phyloP scores from a whole-genome alignment of 2,888 invertebrate species.

The Tolmerus cingulatus region DNA sequence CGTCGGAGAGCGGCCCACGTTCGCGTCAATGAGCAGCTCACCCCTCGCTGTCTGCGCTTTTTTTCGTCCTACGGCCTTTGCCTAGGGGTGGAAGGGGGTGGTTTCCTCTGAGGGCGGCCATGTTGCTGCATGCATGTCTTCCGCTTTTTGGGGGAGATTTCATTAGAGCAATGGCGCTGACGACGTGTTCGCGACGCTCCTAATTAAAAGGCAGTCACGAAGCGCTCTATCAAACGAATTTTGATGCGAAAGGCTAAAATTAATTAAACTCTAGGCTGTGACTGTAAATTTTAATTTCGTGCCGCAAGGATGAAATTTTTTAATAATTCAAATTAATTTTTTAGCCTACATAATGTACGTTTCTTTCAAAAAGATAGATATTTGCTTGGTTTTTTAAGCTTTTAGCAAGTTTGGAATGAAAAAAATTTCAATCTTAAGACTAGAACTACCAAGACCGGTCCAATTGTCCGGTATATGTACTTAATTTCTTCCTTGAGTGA shows the following conservation, averaged over 20 bases:
- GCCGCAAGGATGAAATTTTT: no score
- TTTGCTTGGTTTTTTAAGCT: no score
- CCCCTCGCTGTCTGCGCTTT: not conserved
- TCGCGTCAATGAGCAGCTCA: not conserved
- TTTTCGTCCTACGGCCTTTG: not conserved
- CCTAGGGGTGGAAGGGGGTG: not conserved
- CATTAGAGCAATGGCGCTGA: not conserved
- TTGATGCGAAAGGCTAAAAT: not conserved
- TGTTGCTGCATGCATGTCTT: not conserved
- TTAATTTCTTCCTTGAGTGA: no score
- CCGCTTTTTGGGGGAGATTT: not conserved
- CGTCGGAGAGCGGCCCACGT: not conserved
- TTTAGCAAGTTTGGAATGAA: no score
- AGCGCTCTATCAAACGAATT: not conserved
- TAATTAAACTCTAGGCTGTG: not conserved
- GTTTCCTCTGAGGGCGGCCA: not conserved
- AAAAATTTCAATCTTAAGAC: no score
- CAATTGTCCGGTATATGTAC: no score
- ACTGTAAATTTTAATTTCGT: not conserved
- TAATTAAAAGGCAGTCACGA: not conserved
- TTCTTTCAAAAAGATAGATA: no score
- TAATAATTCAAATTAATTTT: no score
- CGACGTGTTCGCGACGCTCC: not conserved
- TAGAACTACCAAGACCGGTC: no score
- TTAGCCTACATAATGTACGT: no score